These are phyloP conservation scores for Eristalis arbustorum DNA, from an alignment of 2,888 invertebrate species.

Conservation along the genomic window DNA sequence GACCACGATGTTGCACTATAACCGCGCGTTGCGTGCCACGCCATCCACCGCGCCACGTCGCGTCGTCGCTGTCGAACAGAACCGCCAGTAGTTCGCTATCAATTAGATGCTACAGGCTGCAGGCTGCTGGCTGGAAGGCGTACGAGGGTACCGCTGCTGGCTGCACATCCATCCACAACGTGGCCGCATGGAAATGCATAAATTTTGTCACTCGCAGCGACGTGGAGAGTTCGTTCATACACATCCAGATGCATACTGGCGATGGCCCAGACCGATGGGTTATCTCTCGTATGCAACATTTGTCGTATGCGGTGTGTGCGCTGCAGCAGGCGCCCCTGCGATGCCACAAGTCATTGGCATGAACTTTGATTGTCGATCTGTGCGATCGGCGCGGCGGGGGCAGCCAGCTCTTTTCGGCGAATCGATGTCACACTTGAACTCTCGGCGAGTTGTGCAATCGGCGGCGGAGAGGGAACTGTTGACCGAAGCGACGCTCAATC, in stretches of 20 bases:
- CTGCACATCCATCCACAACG: neutral
- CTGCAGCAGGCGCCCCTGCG: neutral
- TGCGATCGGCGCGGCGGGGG: too few relatives aligned
- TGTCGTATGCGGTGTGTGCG: neutral
- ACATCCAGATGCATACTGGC: slow-evolving; percentile 39
- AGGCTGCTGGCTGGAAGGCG: neutral
- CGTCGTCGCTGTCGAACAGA: slow-evolving; percentile 27
- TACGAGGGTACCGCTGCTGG: neutral
- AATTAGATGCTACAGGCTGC: slow-evolving; percentile 55
- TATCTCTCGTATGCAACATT: slow-evolving; percentile 37
- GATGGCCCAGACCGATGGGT: slow-evolving; percentile 36
- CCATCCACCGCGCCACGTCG: slow-evolving; percentile 39
- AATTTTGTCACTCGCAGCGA: slow-evolving; percentile 49
- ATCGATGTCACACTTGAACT: neutral
- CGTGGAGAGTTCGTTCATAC: slow-evolving; percentile 42
- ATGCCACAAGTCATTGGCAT: slow-evolving; percentile 43
- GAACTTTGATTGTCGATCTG: slow-evolving; percentile 53
- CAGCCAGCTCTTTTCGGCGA: too few relatives aligned
- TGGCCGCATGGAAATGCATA: slow-evolving; percentile 46
- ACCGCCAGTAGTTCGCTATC: slow-evolving; percentile 55
- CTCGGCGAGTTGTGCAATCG: slow-evolving; percentile 3
- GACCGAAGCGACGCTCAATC: neutral
- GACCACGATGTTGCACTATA: slow-evolving; percentile 68
- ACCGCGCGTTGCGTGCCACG: slow-evolving; percentile 61
- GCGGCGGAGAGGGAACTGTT: neutral